Conservation (phyloP, 1,140 invertebrate species). For the Harpegnathos saltator region DNA sequence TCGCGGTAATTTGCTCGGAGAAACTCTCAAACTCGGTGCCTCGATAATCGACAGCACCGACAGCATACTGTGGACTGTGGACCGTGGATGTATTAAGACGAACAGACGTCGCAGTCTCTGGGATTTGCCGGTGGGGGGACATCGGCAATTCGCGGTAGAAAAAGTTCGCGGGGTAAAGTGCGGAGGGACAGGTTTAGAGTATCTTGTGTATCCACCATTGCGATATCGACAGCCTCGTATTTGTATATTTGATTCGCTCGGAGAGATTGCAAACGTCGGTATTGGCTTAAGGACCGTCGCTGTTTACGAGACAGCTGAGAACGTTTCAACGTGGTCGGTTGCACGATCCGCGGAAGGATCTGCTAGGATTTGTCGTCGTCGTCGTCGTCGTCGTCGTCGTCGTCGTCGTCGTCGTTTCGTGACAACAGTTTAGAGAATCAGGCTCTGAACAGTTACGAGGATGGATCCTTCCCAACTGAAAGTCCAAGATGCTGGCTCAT, state of each 20-base stretch:
- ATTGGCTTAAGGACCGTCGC: slow-evolving; percentile 27
- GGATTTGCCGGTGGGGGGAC: too few species aligned
- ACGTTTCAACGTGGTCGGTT: slow-evolving; percentile 27
- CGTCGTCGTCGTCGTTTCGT: background rate
- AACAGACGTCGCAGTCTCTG: too few species aligned
- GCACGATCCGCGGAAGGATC: slow-evolving; percentile 17
- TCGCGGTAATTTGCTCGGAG: too few species aligned
- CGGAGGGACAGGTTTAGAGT: background rate
- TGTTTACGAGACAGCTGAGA: slow-evolving; percentile 24
- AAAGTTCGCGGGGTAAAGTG: too few species aligned
- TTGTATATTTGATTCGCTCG: background rate
- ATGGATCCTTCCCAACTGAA: slow-evolving; percentile 13
- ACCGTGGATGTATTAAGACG: too few species aligned
- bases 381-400: background rate
- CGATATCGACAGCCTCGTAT: slow-evolving; percentile 1
- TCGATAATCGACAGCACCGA: too few species aligned
- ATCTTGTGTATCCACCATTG: background rate
- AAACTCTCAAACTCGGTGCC: too few species aligned
- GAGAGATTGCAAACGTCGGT: slow-evolving; percentile 3
- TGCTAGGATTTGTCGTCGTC: background rate
- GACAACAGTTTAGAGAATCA: background rate
- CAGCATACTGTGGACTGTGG: too few species aligned
- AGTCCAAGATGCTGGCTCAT: slow-evolving; percentile 11
- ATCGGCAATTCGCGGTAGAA: too few species aligned
- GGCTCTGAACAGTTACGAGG: background rate